Evolutionary conservation across 2,113 vertebrate genomes (phyloP).

Genomic region (Rhegmatorhina hoffmannsi): DNA sequence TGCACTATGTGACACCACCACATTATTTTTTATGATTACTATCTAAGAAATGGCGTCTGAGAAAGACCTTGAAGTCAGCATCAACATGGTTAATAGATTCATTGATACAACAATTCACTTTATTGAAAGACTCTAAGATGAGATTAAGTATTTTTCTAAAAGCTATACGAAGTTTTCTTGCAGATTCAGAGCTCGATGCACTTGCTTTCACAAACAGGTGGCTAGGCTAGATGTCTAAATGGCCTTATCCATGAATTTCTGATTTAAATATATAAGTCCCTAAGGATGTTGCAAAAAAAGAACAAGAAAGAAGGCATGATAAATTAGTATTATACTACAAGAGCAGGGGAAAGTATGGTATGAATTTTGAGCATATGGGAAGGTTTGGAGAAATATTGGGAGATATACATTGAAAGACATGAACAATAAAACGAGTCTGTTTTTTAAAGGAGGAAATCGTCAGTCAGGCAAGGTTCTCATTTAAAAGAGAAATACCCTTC

Average conservation of each 20-base stretch:
- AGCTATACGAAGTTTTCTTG: not conserved
- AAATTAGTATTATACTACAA: not conserved
- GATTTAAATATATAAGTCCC: not conserved
- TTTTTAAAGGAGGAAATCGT: not conserved
- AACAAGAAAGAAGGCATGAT: not conserved
- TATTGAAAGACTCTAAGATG: not conserved
- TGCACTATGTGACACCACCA: not conserved
- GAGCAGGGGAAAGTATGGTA: accelerated
- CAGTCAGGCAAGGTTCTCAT: not conserved
- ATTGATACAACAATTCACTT: not conserved
- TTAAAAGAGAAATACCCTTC: not conserved
- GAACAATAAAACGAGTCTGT: not conserved
- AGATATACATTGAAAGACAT: not conserved
- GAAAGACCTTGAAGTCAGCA: not conserved
- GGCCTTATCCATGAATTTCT: not conserved
- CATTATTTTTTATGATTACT: not conserved
- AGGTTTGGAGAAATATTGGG: not conserved
- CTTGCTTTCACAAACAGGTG: not conserved
- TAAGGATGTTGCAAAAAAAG: not conserved
- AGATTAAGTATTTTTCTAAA: not conserved
- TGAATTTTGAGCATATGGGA: not conserved
- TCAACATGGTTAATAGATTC: not conserved
- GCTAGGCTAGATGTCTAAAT: not conserved
- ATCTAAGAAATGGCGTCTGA: not conserved
- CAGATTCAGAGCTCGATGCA: not conserved